Evolutionary conservation across 2,797 vertebrate genomes (phyloP).

Genomic region (Tolypeutes matacus): DNA sequence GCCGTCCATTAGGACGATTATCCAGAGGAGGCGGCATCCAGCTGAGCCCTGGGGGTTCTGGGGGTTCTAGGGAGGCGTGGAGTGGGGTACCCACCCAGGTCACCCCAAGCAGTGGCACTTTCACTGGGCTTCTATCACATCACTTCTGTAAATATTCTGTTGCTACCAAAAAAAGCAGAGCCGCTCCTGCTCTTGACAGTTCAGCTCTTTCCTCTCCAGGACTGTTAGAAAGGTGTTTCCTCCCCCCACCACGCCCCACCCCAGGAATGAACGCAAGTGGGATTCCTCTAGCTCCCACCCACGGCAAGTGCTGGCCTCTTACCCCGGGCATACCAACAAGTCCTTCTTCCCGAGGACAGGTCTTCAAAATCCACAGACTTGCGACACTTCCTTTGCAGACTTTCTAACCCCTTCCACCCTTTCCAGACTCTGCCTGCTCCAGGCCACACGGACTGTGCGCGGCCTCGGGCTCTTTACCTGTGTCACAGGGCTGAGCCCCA

Average conservation of each 20-base stretch:
- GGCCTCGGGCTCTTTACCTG: not conserved
- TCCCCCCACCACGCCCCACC: too few relatives aligned
- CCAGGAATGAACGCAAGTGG: too few relatives aligned
- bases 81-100: not conserved
- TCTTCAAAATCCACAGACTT: accelerated
- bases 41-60: not conserved
- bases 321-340: not conserved
- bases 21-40: not conserved
- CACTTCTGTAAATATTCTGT: not conserved
- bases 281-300: not conserved
- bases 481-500: not conserved
- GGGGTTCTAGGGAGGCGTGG: not conserved
- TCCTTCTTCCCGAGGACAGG: not conserved
- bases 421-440: not conserved
- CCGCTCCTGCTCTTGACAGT: not conserved
- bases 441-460: not conserved
- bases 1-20: not conserved
- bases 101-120: not conserved
- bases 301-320: not conserved
- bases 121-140: not conserved
- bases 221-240: not conserved
- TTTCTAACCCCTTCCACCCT: not conserved
- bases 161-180: not conserved
- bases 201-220: not conserved
- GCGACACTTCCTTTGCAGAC: not conserved